Evolutionary conservation across 2,113 vertebrate genomes (phyloP).

Genomic region (Myocastor coypus): DNA sequence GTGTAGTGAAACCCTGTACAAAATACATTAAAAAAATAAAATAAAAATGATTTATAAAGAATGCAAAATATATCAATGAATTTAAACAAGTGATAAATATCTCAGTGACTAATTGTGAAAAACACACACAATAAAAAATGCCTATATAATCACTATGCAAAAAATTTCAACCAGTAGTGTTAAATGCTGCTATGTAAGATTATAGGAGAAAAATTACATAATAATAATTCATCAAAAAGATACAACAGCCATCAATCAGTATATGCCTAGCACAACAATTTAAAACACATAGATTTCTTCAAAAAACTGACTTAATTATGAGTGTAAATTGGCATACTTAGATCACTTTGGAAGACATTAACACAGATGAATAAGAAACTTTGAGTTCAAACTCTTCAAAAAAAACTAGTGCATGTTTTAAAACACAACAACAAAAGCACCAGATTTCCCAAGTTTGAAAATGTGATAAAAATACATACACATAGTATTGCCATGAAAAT

Average conservation of each 20-base stretch:
- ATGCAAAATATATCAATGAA: neutral
- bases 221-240: neutral
- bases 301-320: neutral
- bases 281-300: neutral
- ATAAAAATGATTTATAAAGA: neutral
- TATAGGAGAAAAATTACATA: neutral
- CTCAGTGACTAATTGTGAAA: neutral
- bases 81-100: neutral
- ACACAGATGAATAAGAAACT: neutral
- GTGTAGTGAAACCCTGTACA: no score
- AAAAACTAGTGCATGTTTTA: neutral
- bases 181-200: neutral
- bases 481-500: neutral
- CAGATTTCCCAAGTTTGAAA: neutral
- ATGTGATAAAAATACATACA: neutral
- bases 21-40: no score
- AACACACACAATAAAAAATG: neutral
- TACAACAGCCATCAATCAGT: neutral
- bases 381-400: neutral
- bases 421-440: constrained; percentile 27
- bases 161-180: neutral
- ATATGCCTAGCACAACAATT: neutral
- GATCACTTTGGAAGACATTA: neutral
- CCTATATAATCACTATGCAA: neutral
- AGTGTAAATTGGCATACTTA: neutral